Base-by-base conservation (phyloP, 2,888 invertebrate species). In the Idaea straminata region DNA sequence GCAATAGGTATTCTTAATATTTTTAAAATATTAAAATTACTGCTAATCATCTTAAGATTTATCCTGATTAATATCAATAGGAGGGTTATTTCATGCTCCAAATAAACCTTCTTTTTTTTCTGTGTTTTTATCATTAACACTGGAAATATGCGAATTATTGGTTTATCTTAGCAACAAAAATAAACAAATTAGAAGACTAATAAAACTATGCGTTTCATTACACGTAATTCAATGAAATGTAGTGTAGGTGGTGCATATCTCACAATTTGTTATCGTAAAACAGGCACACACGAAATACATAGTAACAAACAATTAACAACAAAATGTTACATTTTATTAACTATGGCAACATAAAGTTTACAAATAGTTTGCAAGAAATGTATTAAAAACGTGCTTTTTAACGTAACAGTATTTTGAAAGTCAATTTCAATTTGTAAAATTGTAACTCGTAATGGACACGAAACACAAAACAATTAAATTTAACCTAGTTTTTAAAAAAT, bases 281-380 rank as follows among this genome's bases (percentile, higher is more conserved):
- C 47, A 47, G 47, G 47, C 47, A 47, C 47, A 47, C 47, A 47
- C 47, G 47, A 47, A 47, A 13, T 47, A 47, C 47, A 47, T 7
- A 47, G 47, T 47, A 13, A 13, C 47, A 47, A 13, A 66, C 66
- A 64, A 68, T 68, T 68, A 68, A 66, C 68, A 64, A 61, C 47
- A 64, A 68, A 63, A 68, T 63, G 68, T 64, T 66, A 68, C 61
- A 65, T 47, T 47, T 47, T 47, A 47, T 47, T 7, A 47, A 47
- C 47, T 47, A 13, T 47, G 47, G 47, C 7, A 47, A 47, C 47
- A 13, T 13, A 47, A 47, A 7, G 47, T 47, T 47, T 47, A 47
- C 47, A 47, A 47, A 47, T 47, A 47, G 47, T 10, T 47, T 47
- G 25, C 25, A 47, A 47, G 47, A 47, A 47, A 47, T 47, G 47